Evolutionary conservation across 1,140 invertebrate species (phyloP), one percentile per base, ranked within the genome.

Genomic region (Galleria mellonella): DNA sequence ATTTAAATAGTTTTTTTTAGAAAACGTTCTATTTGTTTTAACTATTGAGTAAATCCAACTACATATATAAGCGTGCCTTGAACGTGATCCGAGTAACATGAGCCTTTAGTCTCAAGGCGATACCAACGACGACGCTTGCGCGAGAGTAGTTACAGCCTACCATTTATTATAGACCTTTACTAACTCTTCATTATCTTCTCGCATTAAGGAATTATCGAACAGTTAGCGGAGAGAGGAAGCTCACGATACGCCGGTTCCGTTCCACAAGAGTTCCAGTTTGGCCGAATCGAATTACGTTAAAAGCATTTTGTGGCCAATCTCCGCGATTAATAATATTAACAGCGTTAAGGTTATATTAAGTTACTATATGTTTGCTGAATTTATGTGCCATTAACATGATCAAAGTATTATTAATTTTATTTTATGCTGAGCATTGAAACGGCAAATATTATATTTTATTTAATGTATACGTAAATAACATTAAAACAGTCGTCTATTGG

Each of bases 71-170:
- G 51, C 57, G 62, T 63, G 68, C 79, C 79, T 83, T 83, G 79
- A 83, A 83, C 75, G 77, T 83, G 79, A 82, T 79, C 68, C 63
- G 66, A 70, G 79, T 79, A 79, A 83, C 67, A 57, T 58, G 75
- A 83, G 71, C 62, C 69, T 79, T 64, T 66, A 64, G 55, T 67
- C 64, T 78, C 74, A 81, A 81, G 74, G 78, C 74, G 46, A 83
- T 57, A 67, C 51, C 67, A 55, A 54, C 64, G 47, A 72, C 62
- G 62, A 62, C 57, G 60, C 61, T 66, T 66, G 61, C 59, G 54
- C 63, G 45, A 62, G 55, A 56, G 51, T 61, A 54, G 48, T 56
- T 54, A 54, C 46, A 39, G 56, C 59, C 32, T 41, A 47, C 56
- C 72, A 74, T 47, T 67, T 49, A 65, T 52, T 12, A 9, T 13